These are phyloP conservation scores for Orestias chungarensis DNA, from an alignment of 2,797 vertebrate species.

Conservation along the genomic window DNA sequence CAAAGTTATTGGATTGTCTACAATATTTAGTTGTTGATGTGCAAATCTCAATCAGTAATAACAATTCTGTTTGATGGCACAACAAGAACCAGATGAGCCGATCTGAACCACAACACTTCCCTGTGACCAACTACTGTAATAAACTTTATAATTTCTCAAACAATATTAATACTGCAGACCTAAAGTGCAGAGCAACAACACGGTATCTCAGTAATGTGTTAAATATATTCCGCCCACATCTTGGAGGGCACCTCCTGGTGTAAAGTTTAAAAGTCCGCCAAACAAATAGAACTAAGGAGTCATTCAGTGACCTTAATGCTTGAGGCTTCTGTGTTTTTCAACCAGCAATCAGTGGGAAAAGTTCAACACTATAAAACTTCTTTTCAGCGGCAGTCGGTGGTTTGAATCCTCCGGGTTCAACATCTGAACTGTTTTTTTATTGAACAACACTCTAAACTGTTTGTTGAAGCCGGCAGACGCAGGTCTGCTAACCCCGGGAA, in stretches of 20 bases:
- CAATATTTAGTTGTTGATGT: neutral
- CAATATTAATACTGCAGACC: neutral
- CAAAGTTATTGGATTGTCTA: slow-evolving; percentile 2
- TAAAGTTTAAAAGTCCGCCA: slow-evolving; percentile 7
- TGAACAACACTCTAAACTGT: slow-evolving; percentile 16
- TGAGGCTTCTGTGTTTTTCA: slow-evolving; percentile 48
- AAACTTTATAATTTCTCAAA: slow-evolving; percentile 6
- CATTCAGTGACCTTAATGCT: neutral
- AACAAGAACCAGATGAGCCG: neutral
- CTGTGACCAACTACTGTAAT: neutral
- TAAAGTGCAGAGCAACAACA: neutral
- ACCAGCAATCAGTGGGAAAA: slow-evolving; percentile 43
- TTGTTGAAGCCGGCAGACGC: slow-evolving; percentile 33
- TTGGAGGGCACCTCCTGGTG: neutral
- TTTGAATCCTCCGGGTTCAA: slow-evolving; percentile 34
- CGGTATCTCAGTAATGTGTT: neutral
- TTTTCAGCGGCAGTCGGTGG: slow-evolving; percentile 24
- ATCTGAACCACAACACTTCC: neutral
- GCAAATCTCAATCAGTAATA: slow-evolving; percentile 15
- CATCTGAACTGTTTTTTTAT: slow-evolving; percentile 24
- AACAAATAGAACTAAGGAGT: slow-evolving; percentile 11
- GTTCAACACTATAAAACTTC: slow-evolving; percentile 37
- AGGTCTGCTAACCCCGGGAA: slow-evolving; percentile 61
- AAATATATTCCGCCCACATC: slow-evolving; percentile 6
- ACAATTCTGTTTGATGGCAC: slow-evolving; percentile 7